A percentile compares a stretch with the other conserved stretches of the same genome.
These are phyloP conservation scores for Regulus satrapa DNA, from an alignment of 2,113 vertebrate genomes.

Conservation along the genomic window DNA sequence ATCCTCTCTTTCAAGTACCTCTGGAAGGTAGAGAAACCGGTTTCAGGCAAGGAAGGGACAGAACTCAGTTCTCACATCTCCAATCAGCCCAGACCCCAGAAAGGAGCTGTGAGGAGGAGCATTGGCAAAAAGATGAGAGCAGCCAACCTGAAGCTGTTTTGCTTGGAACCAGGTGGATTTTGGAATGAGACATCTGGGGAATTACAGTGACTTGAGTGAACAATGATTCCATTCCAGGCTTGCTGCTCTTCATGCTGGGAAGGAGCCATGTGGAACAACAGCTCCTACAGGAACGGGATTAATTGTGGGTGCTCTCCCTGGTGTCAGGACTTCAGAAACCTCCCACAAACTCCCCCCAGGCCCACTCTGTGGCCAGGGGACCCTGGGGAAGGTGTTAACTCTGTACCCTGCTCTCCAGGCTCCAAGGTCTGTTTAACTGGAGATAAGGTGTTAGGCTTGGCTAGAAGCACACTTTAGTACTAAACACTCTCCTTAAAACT, in stretches of 20 bases:
- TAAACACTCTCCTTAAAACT: not conserved
- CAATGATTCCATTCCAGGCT: fast-evolving
- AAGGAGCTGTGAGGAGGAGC: not conserved
- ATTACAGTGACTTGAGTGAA: not conserved
- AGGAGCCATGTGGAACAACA: not conserved
- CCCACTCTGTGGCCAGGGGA: not conserved
- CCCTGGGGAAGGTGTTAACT: not conserved
- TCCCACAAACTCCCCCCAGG: not conserved
- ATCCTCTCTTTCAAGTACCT: not conserved
- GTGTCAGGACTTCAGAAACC: not conserved
- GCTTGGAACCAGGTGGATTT: not conserved
- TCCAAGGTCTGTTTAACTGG: not conserved
- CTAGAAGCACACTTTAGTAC: not conserved
- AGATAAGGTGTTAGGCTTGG: not conserved
- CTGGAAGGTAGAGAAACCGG: not conserved
- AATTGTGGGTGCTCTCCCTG: not conserved
- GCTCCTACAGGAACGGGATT: not conserved
- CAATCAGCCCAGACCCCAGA: not conserved
- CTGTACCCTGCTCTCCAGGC: not conserved
- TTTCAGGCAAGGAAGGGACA: not conserved
- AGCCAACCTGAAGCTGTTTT: not conserved
- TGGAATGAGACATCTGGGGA: not conserved
- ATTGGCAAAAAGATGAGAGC: not conserved
- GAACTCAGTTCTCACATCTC: not conserved
- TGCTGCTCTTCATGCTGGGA: not conserved